Base-by-base conservation (phyloP, 2,888 invertebrate genomes). In the Maniola hyperantus region DNA sequence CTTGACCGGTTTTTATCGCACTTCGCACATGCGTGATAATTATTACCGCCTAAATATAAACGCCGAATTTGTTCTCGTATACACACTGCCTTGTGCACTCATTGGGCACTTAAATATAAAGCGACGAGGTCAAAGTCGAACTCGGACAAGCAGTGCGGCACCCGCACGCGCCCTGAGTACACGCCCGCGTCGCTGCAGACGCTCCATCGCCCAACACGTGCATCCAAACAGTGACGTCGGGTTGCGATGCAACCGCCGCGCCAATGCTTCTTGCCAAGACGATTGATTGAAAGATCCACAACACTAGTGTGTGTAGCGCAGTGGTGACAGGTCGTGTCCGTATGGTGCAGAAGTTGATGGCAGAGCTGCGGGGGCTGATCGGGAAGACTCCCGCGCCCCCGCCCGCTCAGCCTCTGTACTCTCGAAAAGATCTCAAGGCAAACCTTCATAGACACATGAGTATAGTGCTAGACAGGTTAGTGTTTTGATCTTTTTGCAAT, bases 381-480 rank as follows among this genome's bases (percentile, higher is more conserved):
- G 92, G 91, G 80, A 91, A 89, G 83, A 79, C 79, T 64, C 79
- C 79, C 68, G 75, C 80, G 74, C 77, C 81, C 72, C 76, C 81
- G 71, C 77, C 78, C 72, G 75, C 77, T 71, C 90, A 87, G 66
- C 90, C 86, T 68, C 88, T 86, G 66, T 92, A 92, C 80, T 82
- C 91, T 57, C 82, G 93, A 48, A 81, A 87, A 72, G 93, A 93
- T 75, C 88, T 93, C 69, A 92, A 91, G 79, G 88, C 89, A 66
- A 93, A 93, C 77, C 87, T 93, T 48, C 89, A 93, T 77, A 87
- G 88, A 74, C 92, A 93, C 78, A 93, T 93, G 92, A 91, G 88
- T 83, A 92, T 91, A 73, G 93, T 93, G 72, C 82, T 92, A 73
- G 92, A 92, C 91, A 92, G 92, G 92, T 92, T 83, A 90, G 89